These are phyloP conservation scores for Meleagris gallopavo DNA, from an alignment of 2,113 vertebrate genomes.

Conservation along the genomic window DNA sequence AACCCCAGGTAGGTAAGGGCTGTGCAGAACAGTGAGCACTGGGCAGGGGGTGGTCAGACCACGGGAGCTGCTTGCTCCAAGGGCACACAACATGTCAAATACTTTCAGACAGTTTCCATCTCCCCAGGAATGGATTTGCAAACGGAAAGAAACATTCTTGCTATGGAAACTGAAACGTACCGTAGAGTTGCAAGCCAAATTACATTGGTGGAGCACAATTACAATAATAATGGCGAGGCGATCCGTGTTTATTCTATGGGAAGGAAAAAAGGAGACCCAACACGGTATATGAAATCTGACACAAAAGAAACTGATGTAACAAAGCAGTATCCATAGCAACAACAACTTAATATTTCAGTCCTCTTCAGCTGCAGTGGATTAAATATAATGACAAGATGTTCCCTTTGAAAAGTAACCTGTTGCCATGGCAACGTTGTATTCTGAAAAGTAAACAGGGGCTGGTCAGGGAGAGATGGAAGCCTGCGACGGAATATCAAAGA, in stretches of 20 bases:
- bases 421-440: slow-evolving; percentile 89
- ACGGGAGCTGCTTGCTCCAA: not conserved
- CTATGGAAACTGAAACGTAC: slow-evolving; percentile 34
- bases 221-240: slow-evolving; percentile 45
- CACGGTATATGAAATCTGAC: slow-evolving; percentile 76
- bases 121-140: not conserved
- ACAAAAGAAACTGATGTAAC: slow-evolving; percentile 88
- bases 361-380: slow-evolving; percentile 99
- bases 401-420: slow-evolving; percentile 95
- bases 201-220: slow-evolving; percentile 48
- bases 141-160: slow-evolving; percentile 13
- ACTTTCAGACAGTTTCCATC: not conserved
- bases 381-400: slow-evolving; percentile 99
- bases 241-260: slow-evolving; percentile 67
- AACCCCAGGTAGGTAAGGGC: not conserved
- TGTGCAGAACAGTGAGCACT: not conserved
- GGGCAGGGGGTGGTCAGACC: not conserved
- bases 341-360: slow-evolving; percentile 98
- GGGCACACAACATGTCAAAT: not conserved
- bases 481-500: slow-evolving; percentile 76
- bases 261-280: slow-evolving; percentile 15
- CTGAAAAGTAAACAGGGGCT: slow-evolving; percentile 83
- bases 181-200: slow-evolving; percentile 50
- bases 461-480: slow-evolving; percentile 77
- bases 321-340: slow-evolving; percentile 97